Percentiles rank a stretch among this genome's conserved stretches.
Evolutionary conservation across 2,113 vertebrate species (phyloP).

Genomic region (Mus pahari): DNA sequence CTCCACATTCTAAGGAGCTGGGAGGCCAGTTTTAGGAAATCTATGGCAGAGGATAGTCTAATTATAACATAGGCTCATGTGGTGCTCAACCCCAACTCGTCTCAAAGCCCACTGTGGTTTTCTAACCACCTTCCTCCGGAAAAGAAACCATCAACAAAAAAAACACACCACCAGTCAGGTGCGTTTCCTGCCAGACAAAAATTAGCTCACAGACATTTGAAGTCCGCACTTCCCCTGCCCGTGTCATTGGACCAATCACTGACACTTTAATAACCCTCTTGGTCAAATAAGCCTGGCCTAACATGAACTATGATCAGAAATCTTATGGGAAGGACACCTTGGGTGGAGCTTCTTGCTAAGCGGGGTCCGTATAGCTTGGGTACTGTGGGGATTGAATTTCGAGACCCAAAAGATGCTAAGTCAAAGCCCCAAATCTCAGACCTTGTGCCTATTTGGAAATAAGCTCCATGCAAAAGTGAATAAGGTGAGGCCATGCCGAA

Average conservation of each 20-base stretch:
- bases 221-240: neutral
- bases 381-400: neutral
- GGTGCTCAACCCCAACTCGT: neutral
- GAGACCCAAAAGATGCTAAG: neutral
- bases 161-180: fast-evolving
- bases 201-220: neutral
- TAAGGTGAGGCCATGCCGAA: neutral
- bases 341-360: neutral
- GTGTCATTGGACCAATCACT: neutral
- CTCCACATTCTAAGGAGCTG: neutral
- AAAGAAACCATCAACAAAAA: neutral
- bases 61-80: conserved; percentile 18
- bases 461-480: neutral
- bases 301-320: neutral
- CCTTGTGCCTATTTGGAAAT: neutral
- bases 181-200: conserved; percentile 37
- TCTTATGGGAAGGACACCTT: neutral
- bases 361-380: neutral
- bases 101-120: conserved; percentile 35
- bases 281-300: conserved; percentile 30
- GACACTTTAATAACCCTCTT: neutral
- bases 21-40: conserved; percentile 35
- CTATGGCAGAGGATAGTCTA: neutral
- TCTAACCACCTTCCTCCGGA: conserved; percentile 8
- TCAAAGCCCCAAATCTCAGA: no score